Conservation (phyloP, 2,113 vertebrate genomes). For the Hemiscyllium ocellatum region DNA sequence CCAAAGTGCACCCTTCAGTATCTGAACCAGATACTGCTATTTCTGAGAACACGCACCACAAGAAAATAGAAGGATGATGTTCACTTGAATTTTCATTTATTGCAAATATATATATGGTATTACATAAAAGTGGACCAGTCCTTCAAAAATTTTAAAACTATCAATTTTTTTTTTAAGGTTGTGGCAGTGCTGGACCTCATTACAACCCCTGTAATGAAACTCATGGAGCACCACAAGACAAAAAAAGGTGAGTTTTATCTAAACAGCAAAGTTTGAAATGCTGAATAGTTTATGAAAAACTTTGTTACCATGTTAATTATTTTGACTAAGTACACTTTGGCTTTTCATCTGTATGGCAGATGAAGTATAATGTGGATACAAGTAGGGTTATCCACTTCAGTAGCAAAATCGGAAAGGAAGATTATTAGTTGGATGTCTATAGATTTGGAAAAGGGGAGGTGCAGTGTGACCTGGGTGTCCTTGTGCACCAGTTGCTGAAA, state of each 20-base stretch:
- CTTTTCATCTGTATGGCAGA: background rate
- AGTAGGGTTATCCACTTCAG: too few species aligned
- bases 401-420: too few species aligned
- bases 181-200: slow-evolving; percentile 5
- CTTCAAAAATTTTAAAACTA: background rate
- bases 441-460: too few species aligned
- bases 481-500: too few species aligned
- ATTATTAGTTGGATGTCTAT: too few species aligned
- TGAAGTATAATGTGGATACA: too few species aligned
- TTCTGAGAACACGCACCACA: background rate
- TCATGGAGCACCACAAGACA: slow-evolving; percentile 34
- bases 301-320: background rate
- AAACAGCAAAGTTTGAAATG: background rate
- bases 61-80: background rate
- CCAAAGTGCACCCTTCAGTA: background rate
- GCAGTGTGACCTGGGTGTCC: too few species aligned
- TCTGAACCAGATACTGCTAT: background rate
- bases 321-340: background rate
- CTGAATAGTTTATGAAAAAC: background rate
- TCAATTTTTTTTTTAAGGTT: slow-evolving; percentile 32
- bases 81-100: background rate
- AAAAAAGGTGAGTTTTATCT: slow-evolving; percentile 27
- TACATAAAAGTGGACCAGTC: too few species aligned
- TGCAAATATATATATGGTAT: background rate
- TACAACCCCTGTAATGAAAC: slow-evolving; percentile 35